These are phyloP conservation scores for Sebastes cheni DNA, from an alignment of 2,797 vertebrate species.

Conservation along the genomic window DNA sequence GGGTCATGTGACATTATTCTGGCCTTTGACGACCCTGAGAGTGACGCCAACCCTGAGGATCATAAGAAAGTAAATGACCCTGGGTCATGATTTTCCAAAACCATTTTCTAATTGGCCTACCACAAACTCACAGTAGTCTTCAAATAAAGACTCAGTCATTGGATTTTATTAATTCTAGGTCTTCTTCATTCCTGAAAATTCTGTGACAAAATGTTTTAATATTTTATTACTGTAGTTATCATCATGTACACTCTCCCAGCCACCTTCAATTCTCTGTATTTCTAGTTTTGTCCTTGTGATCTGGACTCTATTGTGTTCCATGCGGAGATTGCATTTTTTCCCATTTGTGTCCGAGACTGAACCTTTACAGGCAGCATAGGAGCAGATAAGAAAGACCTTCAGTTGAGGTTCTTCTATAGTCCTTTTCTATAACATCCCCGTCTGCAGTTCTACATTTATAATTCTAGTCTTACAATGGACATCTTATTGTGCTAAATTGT, in stretches of 20 bases:
- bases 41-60: not conserved
- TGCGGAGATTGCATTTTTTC: conserved; percentile 1
- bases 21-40: not conserved
- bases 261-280: not conserved
- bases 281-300: not conserved
- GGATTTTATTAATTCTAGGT: not conserved
- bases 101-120: not conserved
- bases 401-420: not conserved
- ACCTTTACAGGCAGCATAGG: not conserved
- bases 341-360: not conserved
- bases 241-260: not conserved
- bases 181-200: not conserved
- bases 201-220: conserved; percentile 16
- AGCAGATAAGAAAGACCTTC: conserved; percentile 20
- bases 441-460: not conserved
- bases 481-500: not conserved
- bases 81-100: not conserved
- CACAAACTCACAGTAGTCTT: not conserved
- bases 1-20: not conserved
- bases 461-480: not conserved
- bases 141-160: not conserved
- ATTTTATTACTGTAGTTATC: not conserved
- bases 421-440: not conserved
- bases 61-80: not conserved
- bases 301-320: not conserved